Base-by-base conservation (phyloP, 2,113 vertebrate genomes). In the Oryzias woworae region DNA sequence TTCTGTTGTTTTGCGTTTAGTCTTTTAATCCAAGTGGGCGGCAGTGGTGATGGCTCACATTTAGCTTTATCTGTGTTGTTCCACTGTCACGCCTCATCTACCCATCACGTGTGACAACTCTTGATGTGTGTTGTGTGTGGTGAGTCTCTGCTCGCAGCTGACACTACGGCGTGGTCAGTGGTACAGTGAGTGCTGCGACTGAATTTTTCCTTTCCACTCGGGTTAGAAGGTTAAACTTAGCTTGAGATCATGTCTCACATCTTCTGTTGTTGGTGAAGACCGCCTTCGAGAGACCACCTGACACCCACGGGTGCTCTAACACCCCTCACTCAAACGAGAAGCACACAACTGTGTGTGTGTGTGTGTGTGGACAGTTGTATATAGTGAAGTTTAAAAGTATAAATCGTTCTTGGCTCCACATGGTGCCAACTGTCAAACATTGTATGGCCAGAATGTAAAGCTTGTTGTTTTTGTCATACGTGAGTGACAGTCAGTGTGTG, bases 211-310 rank as follows among this genome's bases (percentile, higher is more conserved):
- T 75, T 36, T 82, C 80, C 56, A 28, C 67, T 59, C 17, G 50
- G 78, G 31, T 67, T 55, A 16, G 28, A 48, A 70, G 53, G 73
- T 53, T 36, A 61, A 52, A 66, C 36, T 17, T 18, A 53, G 60
- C 61, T 14, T 75, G 57, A 43, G 72, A 78, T 36, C 36, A 36
- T 87, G 85, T 80, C 83, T 85, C 85, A 87, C 79, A 78, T 77
- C 52, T 85, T 75, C 83, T 82, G 42, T 4, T 15, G 69, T 48
- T 31, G 52, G 67, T 58, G 69, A 0, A 36, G 49, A 64, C 62
- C 73, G 51, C 72, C 77, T 48, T 54, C 49, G 14, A 36, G 26
- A 63, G 77, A 83, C 80, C 85, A 71, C 80, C 75, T 42, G 0
- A 58, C 72, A 12, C 78, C 80, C 70, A 81, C 85, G 24, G 13